Evolutionary conservation across 2,113 vertebrate species (phyloP), one percentile per base, ranked within the genome.

Genomic region (Sphaerodactylus townsendi): DNA sequence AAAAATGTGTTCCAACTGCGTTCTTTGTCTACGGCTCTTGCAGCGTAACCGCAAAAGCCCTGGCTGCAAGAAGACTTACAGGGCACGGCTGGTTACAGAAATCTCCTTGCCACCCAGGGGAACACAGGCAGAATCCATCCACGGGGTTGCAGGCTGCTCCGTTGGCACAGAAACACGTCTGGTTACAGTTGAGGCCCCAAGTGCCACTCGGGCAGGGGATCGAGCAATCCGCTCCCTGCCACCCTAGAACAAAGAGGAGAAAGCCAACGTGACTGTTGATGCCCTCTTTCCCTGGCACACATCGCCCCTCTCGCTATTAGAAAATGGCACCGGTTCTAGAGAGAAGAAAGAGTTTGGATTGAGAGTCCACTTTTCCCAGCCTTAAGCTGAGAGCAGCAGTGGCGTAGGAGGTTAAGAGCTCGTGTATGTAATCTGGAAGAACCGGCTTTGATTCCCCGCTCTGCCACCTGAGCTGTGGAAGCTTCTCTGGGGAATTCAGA

Each of bases 191-290:
- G n/a, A 97, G 95, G 44, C 99, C 99, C 99, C 99, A 99, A 0
- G 92, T 96, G 8, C 98, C 98, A 28, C 97, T 98, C 30, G 98
- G 96, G 68, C 99, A 99, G 0, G 97, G 97, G 85, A 98, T 96
- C 72, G 97, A 96, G 82, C 99, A 99, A 87, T 99, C 98, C 28
- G 96, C 95, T 46, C 99, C 98, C 91, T 98, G 98, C 98, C 99
- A 99, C 19, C 98, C 99, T 99, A 81, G 21, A 75, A 88, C 75
- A 78, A 84, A 7, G 0, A 14, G 79, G 0, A 89, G 1, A 82
- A 89, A 77, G 9, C 70, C 48, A 25, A 37, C 37, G 35, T 7
- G 3, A 13, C 56, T 33, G 15, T 10, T 13, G 19, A 7, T 28
- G 28, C 10, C 33, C 8, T 1, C 2, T 5, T 8, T 5, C 2